phyloP scores from a whole-genome alignment of 1,140 invertebrate species.

The Drosophila pandora region DNA sequence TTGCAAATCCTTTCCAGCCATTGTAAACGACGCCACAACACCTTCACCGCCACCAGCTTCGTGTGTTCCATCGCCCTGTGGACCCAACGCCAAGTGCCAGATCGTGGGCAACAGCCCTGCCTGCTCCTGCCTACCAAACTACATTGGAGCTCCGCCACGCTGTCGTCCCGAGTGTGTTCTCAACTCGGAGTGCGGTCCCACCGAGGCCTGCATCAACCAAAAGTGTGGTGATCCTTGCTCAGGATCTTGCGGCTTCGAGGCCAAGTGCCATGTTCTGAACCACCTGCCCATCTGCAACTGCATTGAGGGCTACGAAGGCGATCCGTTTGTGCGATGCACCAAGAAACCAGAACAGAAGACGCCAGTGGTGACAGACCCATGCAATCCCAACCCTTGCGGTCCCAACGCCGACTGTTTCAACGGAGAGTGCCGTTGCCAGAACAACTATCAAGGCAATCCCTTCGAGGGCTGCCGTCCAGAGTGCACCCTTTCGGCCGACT shows the following conservation, averaged over 20 bases:
- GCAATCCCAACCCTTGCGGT: conserved; percentile 92
- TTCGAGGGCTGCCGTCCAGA: conserved; percentile 92
- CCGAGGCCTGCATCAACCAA: conserved; percentile 88
- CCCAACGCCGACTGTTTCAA: conserved; percentile 92
- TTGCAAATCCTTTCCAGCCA: conserved; percentile 29
- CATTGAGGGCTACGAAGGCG: conserved; percentile 87
- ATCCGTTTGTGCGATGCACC: conserved; percentile 88
- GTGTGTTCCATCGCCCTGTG: conserved; percentile 91
- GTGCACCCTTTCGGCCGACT: conserved; percentile 92
- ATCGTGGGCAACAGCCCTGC: conserved; percentile 88
- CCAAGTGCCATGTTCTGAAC: conserved; percentile 88
- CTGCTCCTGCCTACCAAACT: conserved; percentile 91
- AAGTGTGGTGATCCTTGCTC: conserved; percentile 91
- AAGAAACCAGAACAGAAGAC: conserved; percentile 74
- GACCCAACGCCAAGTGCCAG: conserved; percentile 91
- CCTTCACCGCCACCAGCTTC: conserved; percentile 86
- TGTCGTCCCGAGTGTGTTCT: conserved; percentile 91
- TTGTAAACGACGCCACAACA: conserved; percentile 67
- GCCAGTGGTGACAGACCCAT: conserved; percentile 85
- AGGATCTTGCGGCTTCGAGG: conserved; percentile 89
- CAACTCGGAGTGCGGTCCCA: conserved; percentile 90
- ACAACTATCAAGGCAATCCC: conserved; percentile 93
- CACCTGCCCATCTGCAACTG: conserved; percentile 90
- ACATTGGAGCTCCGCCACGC: conserved; percentile 89
- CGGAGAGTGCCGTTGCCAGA: conserved; percentile 90